phyloP scores from a whole-genome alignment of 2,888 invertebrate species.

The Agrilus cyanescens region DNA sequence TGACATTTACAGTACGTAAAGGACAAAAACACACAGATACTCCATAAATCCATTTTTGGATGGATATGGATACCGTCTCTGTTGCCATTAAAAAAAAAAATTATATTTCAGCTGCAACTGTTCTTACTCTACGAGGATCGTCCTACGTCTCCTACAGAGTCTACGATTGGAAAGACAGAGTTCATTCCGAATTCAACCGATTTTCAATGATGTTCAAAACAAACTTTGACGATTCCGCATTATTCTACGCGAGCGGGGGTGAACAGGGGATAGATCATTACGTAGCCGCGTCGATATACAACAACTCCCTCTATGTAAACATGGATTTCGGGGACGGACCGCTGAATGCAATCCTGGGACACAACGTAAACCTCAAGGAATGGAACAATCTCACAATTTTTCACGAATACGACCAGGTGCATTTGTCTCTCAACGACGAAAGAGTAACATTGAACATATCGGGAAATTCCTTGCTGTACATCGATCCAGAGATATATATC shows the following conservation, averaged over 20 bases:
- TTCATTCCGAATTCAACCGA: slow-evolving; percentile 75
- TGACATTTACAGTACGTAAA: slow-evolving; percentile 73
- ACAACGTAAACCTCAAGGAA: slow-evolving; percentile 57
- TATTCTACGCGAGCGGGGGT: slow-evolving; percentile 89
- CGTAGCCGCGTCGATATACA: slow-evolving; percentile 74
- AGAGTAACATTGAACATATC: slow-evolving; percentile 58
- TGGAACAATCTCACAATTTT: slow-evolving; percentile 88
- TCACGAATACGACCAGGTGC: slow-evolving; percentile 61
- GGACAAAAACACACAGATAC: too few species aligned
- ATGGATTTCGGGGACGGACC: slow-evolving; percentile 78
- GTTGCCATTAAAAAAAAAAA: too few species aligned
- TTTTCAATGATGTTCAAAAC: slow-evolving; percentile 88
- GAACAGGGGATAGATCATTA: slow-evolving; percentile 81
- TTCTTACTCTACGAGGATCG: slow-evolving; percentile 77
- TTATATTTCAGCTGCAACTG: slow-evolving; percentile 61
- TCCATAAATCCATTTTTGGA: too few species aligned
- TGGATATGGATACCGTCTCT: too few species aligned
- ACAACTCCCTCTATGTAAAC: slow-evolving; percentile 73
- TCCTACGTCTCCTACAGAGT: slow-evolving; percentile 87
- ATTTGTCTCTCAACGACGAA: slow-evolving; percentile 65
- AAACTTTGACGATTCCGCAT: slow-evolving; percentile 78
- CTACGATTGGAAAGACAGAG: slow-evolving; percentile 85
- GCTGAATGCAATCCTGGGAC: slow-evolving; percentile 54
- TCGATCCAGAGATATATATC: slow-evolving; percentile 90
- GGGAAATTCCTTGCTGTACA: slow-evolving; percentile 64